phyloP scores from a whole-genome alignment of 2,888 invertebrate species.

The Patella caerulea region DNA sequence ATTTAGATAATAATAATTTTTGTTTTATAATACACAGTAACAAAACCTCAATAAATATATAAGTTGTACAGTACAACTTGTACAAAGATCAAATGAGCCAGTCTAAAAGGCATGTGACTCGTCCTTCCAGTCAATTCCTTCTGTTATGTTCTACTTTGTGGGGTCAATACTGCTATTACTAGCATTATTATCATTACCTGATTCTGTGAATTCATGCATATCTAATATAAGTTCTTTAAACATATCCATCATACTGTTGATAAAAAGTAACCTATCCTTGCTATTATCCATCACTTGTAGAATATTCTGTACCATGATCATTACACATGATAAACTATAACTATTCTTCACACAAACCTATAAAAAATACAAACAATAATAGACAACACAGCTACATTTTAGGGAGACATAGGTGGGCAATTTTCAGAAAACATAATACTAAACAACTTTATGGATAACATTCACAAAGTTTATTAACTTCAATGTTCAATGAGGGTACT shows the following conservation, averaged over 20 bases:
- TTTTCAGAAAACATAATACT: no score
- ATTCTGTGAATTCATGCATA: slow-evolving; percentile 64
- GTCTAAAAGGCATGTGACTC: neutral
- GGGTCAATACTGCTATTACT: neutral
- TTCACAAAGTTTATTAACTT: no score
- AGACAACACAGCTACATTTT: no score
- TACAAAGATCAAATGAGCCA: no score
- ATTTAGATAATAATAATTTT: no score
- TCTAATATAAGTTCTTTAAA: slow-evolving; percentile 67
- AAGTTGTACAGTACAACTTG: no score
- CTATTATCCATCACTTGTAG: slow-evolving; percentile 60
- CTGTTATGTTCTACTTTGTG: neutral
- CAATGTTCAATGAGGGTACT: no score
- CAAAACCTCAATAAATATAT: no score
- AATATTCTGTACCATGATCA: slow-evolving; percentile 59
- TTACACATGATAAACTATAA: slow-evolving; percentile 60
- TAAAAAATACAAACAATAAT: slow-evolving; percentile 21
- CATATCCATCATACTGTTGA: slow-evolving; percentile 65
- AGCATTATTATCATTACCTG: slow-evolving; percentile 41
- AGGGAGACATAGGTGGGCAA: no score
- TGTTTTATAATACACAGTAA: no score
- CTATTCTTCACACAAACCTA: slow-evolving; percentile 69
- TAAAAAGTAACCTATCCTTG: slow-evolving; percentile 58
- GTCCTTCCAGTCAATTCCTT: neutral
- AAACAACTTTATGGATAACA: no score